Percentiles rank a stretch among this genome's conserved stretches.
Conservation (phyloP, 2,888 invertebrate genomes). For the Parthenolecanium corni region DNA sequence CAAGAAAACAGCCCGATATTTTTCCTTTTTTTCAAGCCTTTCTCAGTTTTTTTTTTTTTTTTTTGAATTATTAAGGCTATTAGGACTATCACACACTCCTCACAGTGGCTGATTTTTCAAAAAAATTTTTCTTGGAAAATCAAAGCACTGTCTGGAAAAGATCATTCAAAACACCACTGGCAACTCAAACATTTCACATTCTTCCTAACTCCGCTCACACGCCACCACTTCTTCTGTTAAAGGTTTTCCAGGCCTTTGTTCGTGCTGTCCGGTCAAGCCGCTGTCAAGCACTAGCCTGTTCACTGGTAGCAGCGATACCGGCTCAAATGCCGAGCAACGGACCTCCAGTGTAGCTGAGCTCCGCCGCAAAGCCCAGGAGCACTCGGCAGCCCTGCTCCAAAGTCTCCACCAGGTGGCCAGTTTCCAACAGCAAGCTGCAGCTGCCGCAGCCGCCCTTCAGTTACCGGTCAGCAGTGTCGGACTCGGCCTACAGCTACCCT, state of each 20-base stretch:
- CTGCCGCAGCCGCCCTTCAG: constrained; percentile 36
- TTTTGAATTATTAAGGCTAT: too few relatives aligned
- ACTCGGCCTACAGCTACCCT: constrained; percentile 35
- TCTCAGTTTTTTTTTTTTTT: too few relatives aligned
- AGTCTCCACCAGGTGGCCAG: constrained; percentile 55
- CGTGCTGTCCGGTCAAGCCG: constrained; percentile 64
- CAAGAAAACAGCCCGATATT: too few relatives aligned
- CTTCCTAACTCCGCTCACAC: too few relatives aligned
- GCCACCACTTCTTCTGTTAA: too few relatives aligned
- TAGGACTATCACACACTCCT: too few relatives aligned
- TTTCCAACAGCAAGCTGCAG: constrained; percentile 45
- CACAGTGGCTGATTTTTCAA: too few relatives aligned
- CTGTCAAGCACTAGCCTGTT: constrained; percentile 35
- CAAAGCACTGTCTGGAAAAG: too few relatives aligned
- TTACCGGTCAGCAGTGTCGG: constrained; percentile 33
- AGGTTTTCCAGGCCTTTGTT: constrained; percentile 68
- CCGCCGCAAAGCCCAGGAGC: constrained; percentile 85
- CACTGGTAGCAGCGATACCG: constrained; percentile 36
- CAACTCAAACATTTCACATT: too few relatives aligned
- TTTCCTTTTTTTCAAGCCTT: too few relatives aligned
- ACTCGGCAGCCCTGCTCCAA: constrained; percentile 68
- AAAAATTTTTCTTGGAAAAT: too few relatives aligned
- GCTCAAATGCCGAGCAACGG: constrained; percentile 40
- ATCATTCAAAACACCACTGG: too few relatives aligned
- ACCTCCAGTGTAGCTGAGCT: constrained; percentile 79